Conservation (phyloP, 2,113 vertebrate genomes). For the Sorex araneus region DNA sequence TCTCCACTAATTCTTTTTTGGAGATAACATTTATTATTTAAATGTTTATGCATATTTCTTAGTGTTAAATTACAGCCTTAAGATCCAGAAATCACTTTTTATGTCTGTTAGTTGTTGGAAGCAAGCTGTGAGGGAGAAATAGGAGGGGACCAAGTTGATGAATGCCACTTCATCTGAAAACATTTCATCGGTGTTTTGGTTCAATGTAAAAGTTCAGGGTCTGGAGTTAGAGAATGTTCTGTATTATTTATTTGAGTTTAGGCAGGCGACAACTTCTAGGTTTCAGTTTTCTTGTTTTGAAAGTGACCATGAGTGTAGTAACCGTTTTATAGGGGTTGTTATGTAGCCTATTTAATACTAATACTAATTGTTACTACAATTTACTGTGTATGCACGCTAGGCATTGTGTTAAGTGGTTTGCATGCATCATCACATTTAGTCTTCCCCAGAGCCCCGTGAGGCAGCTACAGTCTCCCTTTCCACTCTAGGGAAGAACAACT, state of each 20-base stretch:
- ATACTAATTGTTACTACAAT: background rate
- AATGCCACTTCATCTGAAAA: background rate
- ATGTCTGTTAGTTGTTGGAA: background rate
- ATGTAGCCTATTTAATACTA: background rate
- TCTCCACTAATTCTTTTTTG: slow-evolving; percentile 46
- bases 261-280: background rate
- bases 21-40: too few relatives aligned
- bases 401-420: background rate
- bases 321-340: background rate
- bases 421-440: background rate
- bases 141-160: background rate
- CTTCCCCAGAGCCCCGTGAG: background rate
- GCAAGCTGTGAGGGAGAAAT: background rate
- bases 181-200: background rate
- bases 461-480: background rate
- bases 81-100: background rate
- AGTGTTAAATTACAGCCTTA: slow-evolving; percentile 21
- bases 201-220: background rate
- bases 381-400: background rate
- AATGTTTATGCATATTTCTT: too few relatives aligned
- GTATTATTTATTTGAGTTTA: background rate
- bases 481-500: background rate
- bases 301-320: background rate
- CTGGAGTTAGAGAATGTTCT: background rate
- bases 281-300: slow-evolving; percentile 13